Percentiles rank a stretch among this genome's conserved stretches.
Evolutionary conservation across 2,797 vertebrate genomes (phyloP).

Genomic region (Pachyuromys duprasi): DNA sequence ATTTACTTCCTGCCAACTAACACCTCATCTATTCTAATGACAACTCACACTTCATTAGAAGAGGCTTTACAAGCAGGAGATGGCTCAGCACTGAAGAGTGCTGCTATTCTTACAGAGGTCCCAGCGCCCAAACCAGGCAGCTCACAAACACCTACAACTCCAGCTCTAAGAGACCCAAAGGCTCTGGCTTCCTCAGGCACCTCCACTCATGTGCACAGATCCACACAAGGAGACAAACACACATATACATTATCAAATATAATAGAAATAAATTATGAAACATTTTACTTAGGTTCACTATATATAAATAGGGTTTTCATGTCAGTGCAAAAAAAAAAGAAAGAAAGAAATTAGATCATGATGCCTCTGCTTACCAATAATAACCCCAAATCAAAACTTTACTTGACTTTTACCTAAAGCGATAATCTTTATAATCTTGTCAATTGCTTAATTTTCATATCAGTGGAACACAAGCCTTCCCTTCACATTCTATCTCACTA

Average conservation of each 20-base stretch:
- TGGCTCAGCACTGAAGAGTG: neutral
- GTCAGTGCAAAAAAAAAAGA: conserved; percentile 51
- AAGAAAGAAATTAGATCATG: conserved; percentile 50
- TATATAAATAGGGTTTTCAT: conserved; percentile 74
- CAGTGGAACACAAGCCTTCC: conserved; percentile 83
- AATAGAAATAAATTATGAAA: neutral
- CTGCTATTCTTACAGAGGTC: neutral
- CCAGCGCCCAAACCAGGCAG: neutral
- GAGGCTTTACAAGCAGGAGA: conserved; percentile 31
- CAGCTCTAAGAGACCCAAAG: neutral
- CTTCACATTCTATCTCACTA: conserved; percentile 80
- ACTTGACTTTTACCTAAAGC: conserved; percentile 69
- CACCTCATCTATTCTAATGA: conserved; percentile 46
- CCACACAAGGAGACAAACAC: neutral
- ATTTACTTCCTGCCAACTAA: conserved; percentile 44
- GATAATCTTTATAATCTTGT: conserved; percentile 82
- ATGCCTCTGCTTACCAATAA: conserved; percentile 71
- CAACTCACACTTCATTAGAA: conserved; percentile 71
- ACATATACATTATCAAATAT: neutral
- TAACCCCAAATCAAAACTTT: conserved; percentile 70
- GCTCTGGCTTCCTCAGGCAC: neutral
- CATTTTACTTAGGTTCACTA: conserved; percentile 73
- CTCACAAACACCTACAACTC: neutral
- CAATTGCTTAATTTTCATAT: conserved; percentile 86
- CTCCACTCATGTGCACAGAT: neutral